These are phyloP conservation scores for Caerostris darwini DNA, from an alignment of 1,140 invertebrate species.

Conservation along the genomic window DNA sequence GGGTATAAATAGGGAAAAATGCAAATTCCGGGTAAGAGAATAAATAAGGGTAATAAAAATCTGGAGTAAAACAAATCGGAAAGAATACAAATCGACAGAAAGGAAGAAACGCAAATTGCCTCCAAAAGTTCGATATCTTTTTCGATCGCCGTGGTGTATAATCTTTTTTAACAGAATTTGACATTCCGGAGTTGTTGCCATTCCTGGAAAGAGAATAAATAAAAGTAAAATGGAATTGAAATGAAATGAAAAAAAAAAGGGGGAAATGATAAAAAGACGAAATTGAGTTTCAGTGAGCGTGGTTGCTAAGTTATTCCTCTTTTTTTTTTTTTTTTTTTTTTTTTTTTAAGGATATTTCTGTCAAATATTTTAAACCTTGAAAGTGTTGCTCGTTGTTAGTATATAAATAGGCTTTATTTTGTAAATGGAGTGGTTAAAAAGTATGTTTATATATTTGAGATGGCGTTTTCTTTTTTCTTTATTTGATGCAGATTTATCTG, in stretches of 20 bases:
- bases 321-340: too few relatives aligned
- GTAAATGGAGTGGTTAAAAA: too few relatives aligned
- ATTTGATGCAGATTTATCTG: too few relatives aligned
- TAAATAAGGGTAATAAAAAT: conserved; percentile 40
- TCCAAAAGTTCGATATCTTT: conserved; percentile 20
- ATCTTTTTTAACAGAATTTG: conserved; percentile 33
- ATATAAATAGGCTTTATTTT: too few relatives aligned
- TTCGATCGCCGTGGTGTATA: conserved; percentile 9
- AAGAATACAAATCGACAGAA: neutral
- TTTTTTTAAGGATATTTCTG: neutral
- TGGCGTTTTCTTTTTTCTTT: too few relatives aligned
- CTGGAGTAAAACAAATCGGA: conserved; percentile 7
- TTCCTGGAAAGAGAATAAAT: neutral
- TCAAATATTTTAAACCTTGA: neutral
- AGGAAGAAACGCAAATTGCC: neutral
- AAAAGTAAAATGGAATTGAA: neutral
- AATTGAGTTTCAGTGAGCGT: neutral
- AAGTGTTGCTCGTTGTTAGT: too few relatives aligned
- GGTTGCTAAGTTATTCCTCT: neutral
- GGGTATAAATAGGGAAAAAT: conserved; percentile 27
- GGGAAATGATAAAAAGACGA: neutral
- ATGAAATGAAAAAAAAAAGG: neutral
- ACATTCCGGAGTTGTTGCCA: conserved; percentile 17
- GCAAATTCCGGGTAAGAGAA: neutral
- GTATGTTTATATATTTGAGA: too few relatives aligned